Evolutionary conservation across 2,797 vertebrate genomes (phyloP).

Genomic region (Xiphophorus birchmanni): DNA sequence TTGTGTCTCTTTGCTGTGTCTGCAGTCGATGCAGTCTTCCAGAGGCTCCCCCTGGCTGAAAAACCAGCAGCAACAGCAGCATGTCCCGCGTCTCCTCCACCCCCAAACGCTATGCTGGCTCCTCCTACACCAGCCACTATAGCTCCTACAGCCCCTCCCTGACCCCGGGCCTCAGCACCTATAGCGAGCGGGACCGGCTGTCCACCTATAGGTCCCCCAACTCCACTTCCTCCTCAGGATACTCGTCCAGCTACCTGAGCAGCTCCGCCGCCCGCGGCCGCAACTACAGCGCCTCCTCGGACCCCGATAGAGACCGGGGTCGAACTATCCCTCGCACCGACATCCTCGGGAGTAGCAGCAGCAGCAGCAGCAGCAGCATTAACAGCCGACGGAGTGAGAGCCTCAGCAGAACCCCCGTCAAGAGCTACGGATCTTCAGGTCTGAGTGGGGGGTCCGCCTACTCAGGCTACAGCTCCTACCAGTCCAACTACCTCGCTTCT

Average conservation of each 20-base stretch:
- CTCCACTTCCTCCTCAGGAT: slow-evolving; percentile 82
- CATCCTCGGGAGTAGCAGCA: slow-evolving; percentile 75
- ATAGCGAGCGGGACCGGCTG: slow-evolving; percentile 83
- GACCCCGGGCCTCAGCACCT: slow-evolving; percentile 85
- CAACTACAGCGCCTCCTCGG: slow-evolving; percentile 84
- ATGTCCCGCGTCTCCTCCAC: slow-evolving; percentile 96
- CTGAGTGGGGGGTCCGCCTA: slow-evolving; percentile 86
- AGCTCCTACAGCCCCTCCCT: slow-evolving; percentile 88
- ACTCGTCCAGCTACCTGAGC: slow-evolving; percentile 85
- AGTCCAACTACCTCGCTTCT: slow-evolving; percentile 84
- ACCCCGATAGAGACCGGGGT: slow-evolving; percentile 83
- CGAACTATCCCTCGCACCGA: slow-evolving; percentile 85
- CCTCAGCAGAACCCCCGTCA: slow-evolving; percentile 81
- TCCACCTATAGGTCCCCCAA: slow-evolving; percentile 86
- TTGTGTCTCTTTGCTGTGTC: slow-evolving; percentile 64
- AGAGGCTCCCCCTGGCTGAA: slow-evolving; percentile 74
- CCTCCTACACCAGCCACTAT: slow-evolving; percentile 89
- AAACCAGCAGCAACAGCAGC: slow-evolving; percentile 73
- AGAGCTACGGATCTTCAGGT: slow-evolving; percentile 74
- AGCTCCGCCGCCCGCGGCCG: slow-evolving; percentile 69
- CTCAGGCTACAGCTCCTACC: slow-evolving; percentile 74
- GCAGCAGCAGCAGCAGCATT: slow-evolving; percentile 32
- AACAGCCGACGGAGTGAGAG: slow-evolving; percentile 82
- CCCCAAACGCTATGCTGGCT: slow-evolving; percentile 89
- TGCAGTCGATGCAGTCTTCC: slow-evolving; percentile 90